phyloP scores from a whole-genome alignment of 2,113 vertebrate genomes.

The Helogale parvula region DNA sequence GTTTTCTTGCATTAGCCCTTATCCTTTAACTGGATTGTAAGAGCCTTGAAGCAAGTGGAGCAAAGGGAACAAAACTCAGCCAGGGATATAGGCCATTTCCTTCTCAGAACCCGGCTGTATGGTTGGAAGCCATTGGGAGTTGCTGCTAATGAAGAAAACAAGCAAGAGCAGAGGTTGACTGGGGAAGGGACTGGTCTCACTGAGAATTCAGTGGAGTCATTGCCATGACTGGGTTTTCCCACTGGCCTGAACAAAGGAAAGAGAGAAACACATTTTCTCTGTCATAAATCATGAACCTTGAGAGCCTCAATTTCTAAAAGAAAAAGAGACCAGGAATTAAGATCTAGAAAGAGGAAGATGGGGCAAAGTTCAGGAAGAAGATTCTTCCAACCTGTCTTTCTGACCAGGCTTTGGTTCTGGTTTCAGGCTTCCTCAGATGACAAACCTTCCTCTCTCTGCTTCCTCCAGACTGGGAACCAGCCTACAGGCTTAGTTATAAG shows the following conservation, averaged over 20 bases:
- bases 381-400: not conserved
- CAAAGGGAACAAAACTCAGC: not conserved
- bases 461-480: not conserved
- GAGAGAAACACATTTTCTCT: not conserved
- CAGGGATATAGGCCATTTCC: not conserved
- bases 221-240: not conserved
- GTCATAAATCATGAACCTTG: not conserved
- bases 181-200: not conserved
- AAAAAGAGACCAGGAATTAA: not conserved
- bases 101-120: not conserved
- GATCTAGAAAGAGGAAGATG: not conserved
- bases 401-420: not conserved
- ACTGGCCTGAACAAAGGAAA: not conserved
- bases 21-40: not conserved
- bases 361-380: not conserved
- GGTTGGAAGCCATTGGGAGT: not conserved
- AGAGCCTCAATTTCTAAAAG: not conserved
- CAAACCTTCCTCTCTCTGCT: not conserved
- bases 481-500: not conserved
- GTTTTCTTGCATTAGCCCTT: not conserved
- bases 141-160: not conserved
- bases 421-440: not conserved
- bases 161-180: not conserved
- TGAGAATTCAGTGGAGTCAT: not conserved
- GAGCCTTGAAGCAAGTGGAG: not conserved